These are phyloP conservation scores for Bombyx mandarina DNA, from an alignment of 1,140 invertebrate genomes.

Conservation along the genomic window DNA sequence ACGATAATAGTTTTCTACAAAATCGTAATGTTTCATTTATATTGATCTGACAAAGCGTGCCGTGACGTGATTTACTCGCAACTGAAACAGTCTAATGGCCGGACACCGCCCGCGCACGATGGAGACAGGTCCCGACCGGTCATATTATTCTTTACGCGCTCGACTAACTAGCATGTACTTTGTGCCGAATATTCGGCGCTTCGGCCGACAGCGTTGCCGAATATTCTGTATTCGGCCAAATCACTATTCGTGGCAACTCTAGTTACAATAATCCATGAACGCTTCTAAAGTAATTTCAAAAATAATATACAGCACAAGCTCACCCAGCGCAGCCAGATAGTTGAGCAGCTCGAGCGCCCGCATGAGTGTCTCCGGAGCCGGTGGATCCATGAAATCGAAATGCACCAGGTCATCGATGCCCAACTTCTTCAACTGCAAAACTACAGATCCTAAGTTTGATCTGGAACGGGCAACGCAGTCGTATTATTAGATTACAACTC, in stretches of 20 bases:
- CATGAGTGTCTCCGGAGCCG: constrained; percentile 99
- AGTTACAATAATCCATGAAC: not conserved
- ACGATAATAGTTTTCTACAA: too few relatives aligned
- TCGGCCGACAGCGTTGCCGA: too few relatives aligned
- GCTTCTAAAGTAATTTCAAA: too few relatives aligned
- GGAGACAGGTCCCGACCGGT: too few relatives aligned
- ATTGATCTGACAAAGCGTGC: too few relatives aligned
- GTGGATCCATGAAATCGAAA: constrained; percentile 99
- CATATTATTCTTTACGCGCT: too few relatives aligned
- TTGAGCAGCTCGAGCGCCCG: constrained; percentile 97
- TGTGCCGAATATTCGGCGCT: too few relatives aligned
- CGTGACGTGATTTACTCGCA: too few relatives aligned
- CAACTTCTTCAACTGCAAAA: constrained; percentile 98
- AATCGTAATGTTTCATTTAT: too few relatives aligned
- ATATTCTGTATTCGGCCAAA: not conserved
- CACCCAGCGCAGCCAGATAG: constrained; percentile 90
- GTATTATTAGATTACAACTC: constrained; percentile 24
- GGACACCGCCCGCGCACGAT: too few relatives aligned
- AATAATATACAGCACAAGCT: constrained; percentile 12
- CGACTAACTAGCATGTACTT: too few relatives aligned
- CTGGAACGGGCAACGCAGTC: constrained; percentile 64
- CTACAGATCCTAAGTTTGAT: constrained; percentile 96
- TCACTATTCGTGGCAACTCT: constrained; percentile 1
- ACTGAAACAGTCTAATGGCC: too few relatives aligned
- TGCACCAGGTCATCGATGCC: constrained; percentile 99